Evolutionary conservation across 2,888 invertebrate genomes (phyloP).

Genomic region (Pristionchus maxplancki): DNA sequence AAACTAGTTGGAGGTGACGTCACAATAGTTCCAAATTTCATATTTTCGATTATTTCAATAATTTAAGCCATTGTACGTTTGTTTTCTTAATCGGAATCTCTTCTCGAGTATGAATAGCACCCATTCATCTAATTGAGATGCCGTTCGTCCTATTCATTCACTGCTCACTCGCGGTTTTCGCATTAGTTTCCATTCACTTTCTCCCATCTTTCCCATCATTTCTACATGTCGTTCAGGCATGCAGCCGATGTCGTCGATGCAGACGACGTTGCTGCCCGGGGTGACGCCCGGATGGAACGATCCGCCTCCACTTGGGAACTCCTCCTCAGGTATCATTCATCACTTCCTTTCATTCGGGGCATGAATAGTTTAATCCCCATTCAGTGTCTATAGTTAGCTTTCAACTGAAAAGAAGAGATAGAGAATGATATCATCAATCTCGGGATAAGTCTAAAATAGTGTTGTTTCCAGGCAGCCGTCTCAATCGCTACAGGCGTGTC

Average conservation of each 20-base stretch:
- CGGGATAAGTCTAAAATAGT: not conserved
- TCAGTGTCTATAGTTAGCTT: not conserved
- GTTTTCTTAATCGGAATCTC: not conserved
- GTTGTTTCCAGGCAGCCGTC: constrained; percentile 32
- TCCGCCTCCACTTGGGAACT: constrained; percentile 58
- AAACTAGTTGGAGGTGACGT: constrained; percentile 1
- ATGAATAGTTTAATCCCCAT: too few species aligned
- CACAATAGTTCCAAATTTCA: not conserved
- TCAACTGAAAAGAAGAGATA: not conserved
- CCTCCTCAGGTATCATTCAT: constrained; percentile 1
- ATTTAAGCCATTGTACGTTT: too few species aligned
- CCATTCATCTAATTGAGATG: not conserved
- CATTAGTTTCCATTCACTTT: constrained; percentile 16
- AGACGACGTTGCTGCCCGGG: constrained; percentile 56
- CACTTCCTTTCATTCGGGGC: not conserved
- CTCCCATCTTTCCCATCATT: not conserved
- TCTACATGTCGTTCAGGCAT: not conserved
- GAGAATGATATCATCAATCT: not conserved
- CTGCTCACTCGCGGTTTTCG: not conserved
- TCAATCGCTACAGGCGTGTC: constrained; percentile 40
- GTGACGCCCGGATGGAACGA: constrained; percentile 69
- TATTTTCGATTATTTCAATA: not conserved
- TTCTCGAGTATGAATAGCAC: not conserved
- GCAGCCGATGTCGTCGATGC: constrained; percentile 54
- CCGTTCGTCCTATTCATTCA: not conserved